Evolutionary conservation across 2,888 invertebrate species (phyloP), one percentile per base, ranked within the genome.

Genomic region (Apotomis betuletana): DNA sequence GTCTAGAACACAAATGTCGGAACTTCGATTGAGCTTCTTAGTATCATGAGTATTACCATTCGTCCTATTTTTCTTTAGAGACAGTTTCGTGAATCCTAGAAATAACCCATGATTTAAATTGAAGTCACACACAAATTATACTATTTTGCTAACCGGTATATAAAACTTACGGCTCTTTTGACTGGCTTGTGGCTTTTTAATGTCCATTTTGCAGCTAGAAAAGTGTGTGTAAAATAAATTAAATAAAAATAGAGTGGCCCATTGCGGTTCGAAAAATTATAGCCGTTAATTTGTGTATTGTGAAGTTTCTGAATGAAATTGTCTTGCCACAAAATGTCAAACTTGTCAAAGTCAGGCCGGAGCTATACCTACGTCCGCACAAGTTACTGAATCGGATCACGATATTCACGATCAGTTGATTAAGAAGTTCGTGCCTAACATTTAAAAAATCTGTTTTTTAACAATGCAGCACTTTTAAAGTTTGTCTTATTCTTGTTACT

Each of bases 1-100:
- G 78, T 93, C 92, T 72, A 92, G 78, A 74, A 90, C 75, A 51
- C 90, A 85, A 15, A 91, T 80, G 79, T 90, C 90, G 0, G 89
- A 86, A 77, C 84, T 88, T 44, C 81, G 80, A 65, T 87, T 85
- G 2, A 67, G 44, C 77, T 86, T 87, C 68, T 80, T 83, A 2
- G 68, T 64, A 57, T 85, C 83, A 61, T 84, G 78, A 44, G 79
- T 79, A 6, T 75, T 67, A 77, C 27, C 27, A 27, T 85, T 85
- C n/a, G 75, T 38, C 58, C 78, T 85, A 62, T 87, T 90, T 84
- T 91, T 93, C 84, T 89, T 92, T 68, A 92, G 69, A 5, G 91
- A 89, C 51, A 93, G 81, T 77, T 89, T 89, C 15, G 83, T 69
- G 79, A 87, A 90, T 9, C 87, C 93, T 93, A 80, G 69, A 87